Conservation (phyloP, 2,113 vertebrate species). For the Sinosuthora webbiana region DNA sequence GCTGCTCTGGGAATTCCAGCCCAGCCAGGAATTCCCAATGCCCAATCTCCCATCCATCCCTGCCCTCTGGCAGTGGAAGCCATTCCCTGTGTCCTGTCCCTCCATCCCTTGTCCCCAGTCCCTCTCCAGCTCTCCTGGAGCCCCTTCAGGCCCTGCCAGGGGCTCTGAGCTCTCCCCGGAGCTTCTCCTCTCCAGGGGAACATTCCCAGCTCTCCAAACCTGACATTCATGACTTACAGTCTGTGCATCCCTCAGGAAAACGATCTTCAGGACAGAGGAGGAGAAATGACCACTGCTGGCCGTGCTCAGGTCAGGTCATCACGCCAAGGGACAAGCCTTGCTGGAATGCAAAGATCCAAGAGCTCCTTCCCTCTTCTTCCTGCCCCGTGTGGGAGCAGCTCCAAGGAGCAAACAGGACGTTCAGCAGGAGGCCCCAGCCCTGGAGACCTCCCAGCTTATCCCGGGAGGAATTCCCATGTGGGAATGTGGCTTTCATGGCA, state of each 20-base stretch:
- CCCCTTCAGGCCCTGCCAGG: neutral
- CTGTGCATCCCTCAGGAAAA: neutral
- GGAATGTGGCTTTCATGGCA: rapidly evolving
- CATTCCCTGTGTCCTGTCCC: neutral
- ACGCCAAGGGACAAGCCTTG: rapidly evolving
- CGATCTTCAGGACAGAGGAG: neutral
- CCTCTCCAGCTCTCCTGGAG: neutral
- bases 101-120: neutral
- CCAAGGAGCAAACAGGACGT: rapidly evolving
- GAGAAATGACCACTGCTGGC: rapidly evolving
- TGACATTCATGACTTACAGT: rapidly evolving
- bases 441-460: neutral
- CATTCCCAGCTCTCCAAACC: neutral
- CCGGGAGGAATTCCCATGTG: rapidly evolving
- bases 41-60: neutral
- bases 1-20: neutral
- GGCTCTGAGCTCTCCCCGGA: neutral
- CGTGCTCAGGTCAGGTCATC: rapidly evolving
- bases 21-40: neutral
- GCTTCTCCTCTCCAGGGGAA: neutral
- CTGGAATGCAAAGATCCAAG: neutral
- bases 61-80: no score
- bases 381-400: neutral
- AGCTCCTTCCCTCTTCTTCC: neutral
- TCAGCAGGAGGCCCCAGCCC: neutral